Base-by-base conservation (phyloP, 2,888 invertebrate species). In the Smittia sp. region DNA sequence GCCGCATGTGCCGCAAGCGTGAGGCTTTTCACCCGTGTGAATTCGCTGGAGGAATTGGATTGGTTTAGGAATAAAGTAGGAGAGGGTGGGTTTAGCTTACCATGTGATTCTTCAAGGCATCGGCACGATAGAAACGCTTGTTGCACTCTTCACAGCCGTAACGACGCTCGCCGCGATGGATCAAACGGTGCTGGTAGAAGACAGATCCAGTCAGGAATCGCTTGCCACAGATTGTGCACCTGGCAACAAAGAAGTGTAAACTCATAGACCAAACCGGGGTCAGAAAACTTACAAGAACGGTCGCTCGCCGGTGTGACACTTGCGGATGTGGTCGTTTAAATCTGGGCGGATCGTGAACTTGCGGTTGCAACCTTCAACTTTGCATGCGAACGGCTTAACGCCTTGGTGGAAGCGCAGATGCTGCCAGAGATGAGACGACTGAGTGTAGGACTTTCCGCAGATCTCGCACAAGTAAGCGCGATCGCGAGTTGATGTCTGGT, bases 321-420 rank as follows among this genome's bases (percentile, higher is more conserved):
- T 88, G 22, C 87, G 82, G 15, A 87, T 87, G 75, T 88, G 87
- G 77, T 88, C 87, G 75, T 87, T 87, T 22, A 88, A 79, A 78
- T 88, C 87, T 0, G 87, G 87, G 24, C 87, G 84, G 52, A 88
- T 87, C 1, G 87, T 88, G 75, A 88, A 88, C 75, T 85, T 83
- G 0, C 87, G 85, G 72, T 85, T 85, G 76, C 87, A 88, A 1
- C 86, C 86, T 75, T 85, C 84, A 76, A 85, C 85, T 1, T 85
- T 84, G 75, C 87, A 88, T 3, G 85, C 87, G 77, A 87, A 88
- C 0, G 87, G 87, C 77, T 87, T 87, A 0, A 88, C 86, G 3
- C 87, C 87, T 83, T 87, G 86, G 79, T 88, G 88, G 76, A 88
- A 88, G 75, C 88, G 81, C 79, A 87, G 85, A 77, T 88, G 88